Evolutionary conservation across 2,797 vertebrate species (phyloP).

Genomic region (Fistularia tabacaria): DNA sequence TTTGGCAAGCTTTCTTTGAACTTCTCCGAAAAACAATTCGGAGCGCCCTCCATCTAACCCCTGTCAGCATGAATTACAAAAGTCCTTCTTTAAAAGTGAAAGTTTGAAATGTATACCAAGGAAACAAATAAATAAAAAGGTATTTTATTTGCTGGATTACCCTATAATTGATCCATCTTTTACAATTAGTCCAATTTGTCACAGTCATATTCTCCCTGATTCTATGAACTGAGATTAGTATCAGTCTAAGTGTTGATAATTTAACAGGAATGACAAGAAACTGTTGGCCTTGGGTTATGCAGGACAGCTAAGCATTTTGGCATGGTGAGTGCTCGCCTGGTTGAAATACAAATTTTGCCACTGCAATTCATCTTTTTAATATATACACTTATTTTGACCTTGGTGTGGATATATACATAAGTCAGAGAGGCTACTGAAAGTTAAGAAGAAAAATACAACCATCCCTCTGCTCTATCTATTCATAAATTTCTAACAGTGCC

Average conservation of each 20-base stretch:
- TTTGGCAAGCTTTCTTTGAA: no score
- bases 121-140: no score
- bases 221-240: no score
- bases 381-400: slow-evolving; percentile 74
- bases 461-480: slow-evolving; percentile 47
- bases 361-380: slow-evolving; percentile 70
- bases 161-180: no score
- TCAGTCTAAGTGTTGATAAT: background rate
- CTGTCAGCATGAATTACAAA: no score
- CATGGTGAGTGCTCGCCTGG: slow-evolving; percentile 31
- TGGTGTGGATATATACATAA: slow-evolving; percentile 67
- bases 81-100: no score
- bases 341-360: slow-evolving; percentile 48
- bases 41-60: no score
- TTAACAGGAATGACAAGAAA: slow-evolving; percentile 38
- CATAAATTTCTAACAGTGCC: slow-evolving; percentile 72
- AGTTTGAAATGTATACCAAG: no score
- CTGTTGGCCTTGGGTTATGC: slow-evolving; percentile 32
- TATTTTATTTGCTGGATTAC: no score
- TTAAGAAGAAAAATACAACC: slow-evolving; percentile 63
- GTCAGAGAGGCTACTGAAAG: slow-evolving; percentile 57
- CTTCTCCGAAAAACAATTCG: no score
- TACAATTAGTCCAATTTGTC: no score
- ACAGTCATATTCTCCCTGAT: no score
- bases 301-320: slow-evolving; percentile 37